These are phyloP conservation scores for Gorsachius goisagi DNA, from an alignment of 2,113 vertebrate genomes.

Conservation along the genomic window DNA sequence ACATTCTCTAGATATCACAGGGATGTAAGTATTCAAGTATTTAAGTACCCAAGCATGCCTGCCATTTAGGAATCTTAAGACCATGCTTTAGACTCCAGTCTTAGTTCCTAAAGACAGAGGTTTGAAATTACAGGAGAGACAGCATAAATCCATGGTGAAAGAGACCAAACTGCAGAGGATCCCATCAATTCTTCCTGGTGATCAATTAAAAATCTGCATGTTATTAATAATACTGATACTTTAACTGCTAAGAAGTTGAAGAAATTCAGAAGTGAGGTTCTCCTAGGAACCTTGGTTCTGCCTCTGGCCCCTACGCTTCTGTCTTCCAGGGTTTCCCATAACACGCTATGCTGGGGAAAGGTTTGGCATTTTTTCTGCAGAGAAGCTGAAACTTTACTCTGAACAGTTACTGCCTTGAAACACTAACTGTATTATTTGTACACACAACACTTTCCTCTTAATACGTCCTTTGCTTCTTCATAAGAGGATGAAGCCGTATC, in stretches of 20 bases:
- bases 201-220: not conserved
- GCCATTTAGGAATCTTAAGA: constrained; percentile 1
- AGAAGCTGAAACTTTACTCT: not conserved
- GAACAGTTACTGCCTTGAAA: not conserved
- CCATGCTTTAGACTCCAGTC: not conserved
- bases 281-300: not conserved
- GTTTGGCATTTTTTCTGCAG: not conserved
- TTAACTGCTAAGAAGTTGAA: not conserved
- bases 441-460: not conserved
- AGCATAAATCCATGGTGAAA: not conserved
- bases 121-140: not conserved
- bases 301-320: not conserved
- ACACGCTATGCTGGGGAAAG: not conserved
- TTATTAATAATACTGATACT: not conserved
- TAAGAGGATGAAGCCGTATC: not conserved
- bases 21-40: not conserved
- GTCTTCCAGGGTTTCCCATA: not conserved
- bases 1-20: constrained; percentile 8
- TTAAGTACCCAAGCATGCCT: not conserved
- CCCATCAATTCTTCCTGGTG: not conserved
- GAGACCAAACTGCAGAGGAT: not conserved
- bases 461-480: not conserved
- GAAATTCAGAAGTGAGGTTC: not conserved
- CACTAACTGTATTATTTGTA: not conserved
- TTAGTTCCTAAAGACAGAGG: not conserved